Base-by-base conservation (phyloP, 2,888 invertebrate genomes). In the Drosophila atroscutellata region DNA sequence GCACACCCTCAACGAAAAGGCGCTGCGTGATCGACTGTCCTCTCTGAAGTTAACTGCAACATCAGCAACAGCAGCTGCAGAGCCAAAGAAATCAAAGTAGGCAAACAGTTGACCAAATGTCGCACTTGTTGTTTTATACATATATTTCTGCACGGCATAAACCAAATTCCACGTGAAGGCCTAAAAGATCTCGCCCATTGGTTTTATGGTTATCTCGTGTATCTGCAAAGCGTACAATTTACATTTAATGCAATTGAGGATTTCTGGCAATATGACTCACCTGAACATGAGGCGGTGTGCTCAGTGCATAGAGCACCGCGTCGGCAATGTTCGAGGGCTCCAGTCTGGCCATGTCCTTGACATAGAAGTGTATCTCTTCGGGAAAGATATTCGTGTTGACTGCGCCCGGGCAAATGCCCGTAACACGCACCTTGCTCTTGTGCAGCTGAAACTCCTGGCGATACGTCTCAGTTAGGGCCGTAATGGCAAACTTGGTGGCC, bases 1-100 rank as follows among this genome's bases (percentile, higher is more conserved):
- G 94, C 96, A 97, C 91, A 94, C 93, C 72, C 93, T 97, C 78
- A 94, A 97, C 92, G 93, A 92, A 67, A 91, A 93, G 55, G 91
- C 95, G 66, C 93, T 96, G 80, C 93, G 95, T 0, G 84, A 85
- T 13, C 57, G 87, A 11, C 37, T 83, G 5, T 56, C 51, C 3
- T 49, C 64, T 24, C 8, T 83, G 5, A 80, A 72, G 15, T 39
- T 6, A 20, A n/a, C n/a, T n/a, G 28, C 6, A 54, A 11, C 24
- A 26, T 1, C 54, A 26, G 4, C 18, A n/a, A 13, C 18, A 6
- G 8, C n/a, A 15, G 30, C 15, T 34, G 13, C 32, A 18, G 30
- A 15, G 3, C 15, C 47, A 28, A 45, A 60, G n/a, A 64, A 51
- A 45, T 26, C 56, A 20, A 59, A 57, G 24, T 24, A 24, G n/a